Base-by-base conservation (phyloP, 2,888 invertebrate species). In the Chorisops tibialis region DNA sequence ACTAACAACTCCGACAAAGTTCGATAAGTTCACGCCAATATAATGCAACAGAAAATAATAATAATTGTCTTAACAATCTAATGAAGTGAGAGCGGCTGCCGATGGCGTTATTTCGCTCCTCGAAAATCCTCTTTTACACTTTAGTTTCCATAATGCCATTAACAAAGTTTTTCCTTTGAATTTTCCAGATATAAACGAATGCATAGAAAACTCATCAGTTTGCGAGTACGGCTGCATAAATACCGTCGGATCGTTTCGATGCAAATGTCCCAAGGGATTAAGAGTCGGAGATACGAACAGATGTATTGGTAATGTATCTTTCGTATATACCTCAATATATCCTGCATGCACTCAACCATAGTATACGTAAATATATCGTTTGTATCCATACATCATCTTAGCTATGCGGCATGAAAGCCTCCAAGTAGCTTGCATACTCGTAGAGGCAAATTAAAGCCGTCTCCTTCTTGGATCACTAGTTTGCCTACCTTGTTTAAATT, bases 201-300 rank as follows among this genome's bases (percentile, higher is more conserved):
- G 82, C 68, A 65, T 68, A 18, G 73, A 73, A 45, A 75, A 76
- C 62, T 74, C 71, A 50, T 78, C 79, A 9, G 77, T 75, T 11
- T 83, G 83, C 65, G 74, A 79, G 63, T 73, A 76, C 64, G 72
- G 73, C 39, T 83, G 83, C 68, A 70, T 72, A 64, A 83, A 83
- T 70, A 78, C 76, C 39, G 73, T 74, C 4, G 82, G 82, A 52
- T 77, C 80, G n/a, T 81, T 78, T 68, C 73, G 72, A 43, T 83
- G 83, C 68, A 73, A 74, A 38, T 83, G 82, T 67, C 74, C 71
- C 12, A 62, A 70, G 18, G 82, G 82, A 18, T 78, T 76, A 62
- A 72, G 77, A 49, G 70, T 80, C 43, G 73, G 73, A 4, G 66
- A 67, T 16, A 67, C 69, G 64, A 63, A 64, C 59, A 72, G 69